These are phyloP conservation scores for Eucera pruinosa DNA, from an alignment of 2,888 invertebrate species.

Conservation along the genomic window DNA sequence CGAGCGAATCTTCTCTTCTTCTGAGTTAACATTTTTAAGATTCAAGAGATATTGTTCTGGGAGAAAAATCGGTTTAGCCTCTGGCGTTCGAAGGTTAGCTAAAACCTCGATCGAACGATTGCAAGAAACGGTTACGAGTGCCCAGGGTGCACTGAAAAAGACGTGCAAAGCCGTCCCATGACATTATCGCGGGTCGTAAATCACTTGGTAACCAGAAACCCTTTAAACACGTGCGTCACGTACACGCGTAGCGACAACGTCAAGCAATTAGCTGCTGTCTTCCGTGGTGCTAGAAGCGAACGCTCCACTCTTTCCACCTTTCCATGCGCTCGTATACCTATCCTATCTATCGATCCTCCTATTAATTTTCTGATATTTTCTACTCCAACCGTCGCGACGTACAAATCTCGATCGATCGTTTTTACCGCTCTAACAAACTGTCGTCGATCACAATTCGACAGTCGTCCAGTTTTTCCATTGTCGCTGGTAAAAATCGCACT, in stretches of 20 bases:
- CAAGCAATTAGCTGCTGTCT: slow-evolving; percentile 60
- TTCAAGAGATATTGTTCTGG: not conserved
- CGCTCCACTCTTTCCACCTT: slow-evolving; percentile 26
- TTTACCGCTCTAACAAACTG: not conserved
- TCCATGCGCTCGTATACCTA: not conserved
- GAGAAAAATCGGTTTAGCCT: not conserved
- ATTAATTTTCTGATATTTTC: slow-evolving; percentile 25
- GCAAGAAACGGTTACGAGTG: slow-evolving; percentile 22
- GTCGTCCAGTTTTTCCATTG: slow-evolving; percentile 1
- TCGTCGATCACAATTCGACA: no score
- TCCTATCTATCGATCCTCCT: slow-evolving; percentile 8
- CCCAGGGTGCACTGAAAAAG: slow-evolving; percentile 28
- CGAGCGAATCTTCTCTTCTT: no score
- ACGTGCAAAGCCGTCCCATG: slow-evolving; percentile 14
- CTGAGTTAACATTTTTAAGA: not conserved
- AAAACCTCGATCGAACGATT: slow-evolving; percentile 15
- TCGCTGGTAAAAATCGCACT: slow-evolving; percentile 2
- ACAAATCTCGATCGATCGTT: slow-evolving; percentile 5
- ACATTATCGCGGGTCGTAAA: slow-evolving; percentile 48
- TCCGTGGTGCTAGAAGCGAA: slow-evolving; percentile 33
- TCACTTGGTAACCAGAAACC: slow-evolving; percentile 57
- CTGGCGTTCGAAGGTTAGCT: not conserved
- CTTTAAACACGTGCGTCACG: slow-evolving; percentile 56
- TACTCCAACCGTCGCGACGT: not conserved
- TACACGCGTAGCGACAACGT: slow-evolving; percentile 53